Evolutionary conservation across 2,888 invertebrate species (phyloP).

Genomic region (Thera britannica): DNA sequence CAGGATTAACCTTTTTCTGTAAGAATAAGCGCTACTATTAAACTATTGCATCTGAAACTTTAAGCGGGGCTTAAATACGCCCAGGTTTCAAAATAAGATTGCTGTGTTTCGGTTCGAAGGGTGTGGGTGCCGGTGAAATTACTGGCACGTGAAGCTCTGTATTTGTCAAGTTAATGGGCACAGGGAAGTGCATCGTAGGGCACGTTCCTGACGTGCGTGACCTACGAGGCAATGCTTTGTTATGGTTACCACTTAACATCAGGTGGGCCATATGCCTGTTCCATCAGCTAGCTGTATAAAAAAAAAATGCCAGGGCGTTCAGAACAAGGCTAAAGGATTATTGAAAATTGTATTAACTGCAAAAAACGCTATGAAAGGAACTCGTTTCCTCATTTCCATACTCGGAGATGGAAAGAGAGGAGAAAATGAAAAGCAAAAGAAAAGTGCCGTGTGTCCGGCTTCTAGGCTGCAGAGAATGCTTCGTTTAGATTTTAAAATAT

Average conservation of each 20-base stretch:
- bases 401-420: slow-evolving; percentile 28
- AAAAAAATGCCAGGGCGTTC: slow-evolving; percentile 5
- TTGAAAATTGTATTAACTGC: slow-evolving; percentile 41
- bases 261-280: too few relatives aligned
- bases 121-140: too few relatives aligned
- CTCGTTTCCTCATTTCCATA: slow-evolving; percentile 33
- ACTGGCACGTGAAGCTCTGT: too few relatives aligned
- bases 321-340: slow-evolving; percentile 30
- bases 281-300: too few relatives aligned
- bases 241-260: too few relatives aligned
- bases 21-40: background rate
- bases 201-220: too few relatives aligned
- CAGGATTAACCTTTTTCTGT: background rate
- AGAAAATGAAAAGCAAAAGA: slow-evolving; percentile 26
- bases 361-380: slow-evolving; percentile 33
- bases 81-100: slow-evolving; percentile 16
- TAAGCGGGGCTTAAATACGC: background rate
- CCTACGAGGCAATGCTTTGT: too few relatives aligned
- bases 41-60: background rate
- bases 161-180: too few relatives aligned
- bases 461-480: slow-evolving; percentile 17
- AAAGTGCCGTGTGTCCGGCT: slow-evolving; percentile 25
- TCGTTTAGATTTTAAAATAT: slow-evolving; percentile 22
- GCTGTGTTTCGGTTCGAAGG: too few relatives aligned
- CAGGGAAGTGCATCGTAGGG: too few relatives aligned